These are phyloP conservation scores for Drosophila subsilvestris DNA, from an alignment of 2,888 invertebrate genomes.

Conservation along the genomic window DNA sequence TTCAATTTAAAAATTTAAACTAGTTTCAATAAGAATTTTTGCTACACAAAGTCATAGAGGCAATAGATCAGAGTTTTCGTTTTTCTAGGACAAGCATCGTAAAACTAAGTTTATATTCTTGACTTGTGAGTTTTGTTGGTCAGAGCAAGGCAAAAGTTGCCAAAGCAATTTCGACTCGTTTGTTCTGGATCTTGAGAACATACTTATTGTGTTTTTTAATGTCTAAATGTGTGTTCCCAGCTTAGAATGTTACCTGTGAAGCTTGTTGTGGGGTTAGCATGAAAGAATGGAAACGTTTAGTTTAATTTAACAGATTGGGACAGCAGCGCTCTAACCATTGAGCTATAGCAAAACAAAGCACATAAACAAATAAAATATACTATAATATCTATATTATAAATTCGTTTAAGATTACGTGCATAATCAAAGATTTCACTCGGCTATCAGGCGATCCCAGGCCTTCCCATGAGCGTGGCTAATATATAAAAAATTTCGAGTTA, in stretches of 20 bases:
- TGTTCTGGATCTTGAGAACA: background rate
- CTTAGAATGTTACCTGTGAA: background rate
- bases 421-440: slow-evolving; percentile 11
- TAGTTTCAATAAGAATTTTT: too few relatives aligned
- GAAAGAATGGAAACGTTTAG: background rate
- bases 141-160: background rate
- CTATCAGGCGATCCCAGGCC: slow-evolving; percentile 18
- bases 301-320: too few relatives aligned
- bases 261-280: background rate
- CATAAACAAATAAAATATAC: background rate
- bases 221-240: background rate
- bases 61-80: too few relatives aligned
- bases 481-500: background rate
- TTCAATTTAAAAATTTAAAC: background rate
- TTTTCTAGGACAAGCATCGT: background rate
- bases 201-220: background rate
- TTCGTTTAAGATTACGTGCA: background rate
- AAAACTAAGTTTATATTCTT: background rate
- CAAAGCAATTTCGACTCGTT: background rate
- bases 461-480: background rate
- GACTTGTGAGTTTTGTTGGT: background rate
- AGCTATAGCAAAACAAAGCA: background rate
- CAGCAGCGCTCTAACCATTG: background rate
- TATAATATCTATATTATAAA: background rate
- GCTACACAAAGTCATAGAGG: too few relatives aligned